Percentiles rank a stretch among this genome's conserved stretches.
Conservation (phyloP, 2,113 vertebrate genomes). For the Alligator sinensis region DNA sequence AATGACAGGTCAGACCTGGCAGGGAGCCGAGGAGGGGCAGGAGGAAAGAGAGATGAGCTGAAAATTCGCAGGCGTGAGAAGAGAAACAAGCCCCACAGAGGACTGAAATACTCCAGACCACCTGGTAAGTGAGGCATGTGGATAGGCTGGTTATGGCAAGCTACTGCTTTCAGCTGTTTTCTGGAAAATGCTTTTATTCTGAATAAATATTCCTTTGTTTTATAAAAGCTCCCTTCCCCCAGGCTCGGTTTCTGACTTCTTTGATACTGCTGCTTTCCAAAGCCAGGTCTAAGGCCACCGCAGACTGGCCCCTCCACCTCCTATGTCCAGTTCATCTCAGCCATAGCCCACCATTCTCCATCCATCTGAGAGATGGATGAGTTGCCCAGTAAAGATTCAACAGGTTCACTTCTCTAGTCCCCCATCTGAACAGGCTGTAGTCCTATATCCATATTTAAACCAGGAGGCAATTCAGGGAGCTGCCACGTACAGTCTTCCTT, state of each 20-base stretch:
- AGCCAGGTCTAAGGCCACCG: neutral
- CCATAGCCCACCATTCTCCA: neutral
- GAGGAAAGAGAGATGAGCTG: no score
- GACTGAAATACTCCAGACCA: no score
- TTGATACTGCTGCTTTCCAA: neutral
- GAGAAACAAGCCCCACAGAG: no score
- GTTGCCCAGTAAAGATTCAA: neutral
- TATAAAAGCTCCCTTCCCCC: neutral
- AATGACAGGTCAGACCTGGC: no score
- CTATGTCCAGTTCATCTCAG: neutral
- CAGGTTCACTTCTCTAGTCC: neutral
- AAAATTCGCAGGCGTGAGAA: no score
- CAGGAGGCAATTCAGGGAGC: neutral
- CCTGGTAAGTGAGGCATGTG: no score
- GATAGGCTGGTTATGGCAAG: no score
- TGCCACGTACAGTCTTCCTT: neutral
- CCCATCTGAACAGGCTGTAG: neutral
- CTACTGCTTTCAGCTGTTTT: no score
- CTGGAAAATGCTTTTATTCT: no score
- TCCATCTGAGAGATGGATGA: neutral
- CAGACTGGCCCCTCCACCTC: neutral
- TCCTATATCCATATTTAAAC: neutral
- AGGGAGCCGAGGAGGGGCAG: no score
- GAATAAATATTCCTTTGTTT: no score
- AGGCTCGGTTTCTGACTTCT: neutral